Evolutionary conservation across 2,888 invertebrate species (phyloP), one percentile per base, ranked within the genome.

Genomic region (Galerucella nymphaeae): DNA sequence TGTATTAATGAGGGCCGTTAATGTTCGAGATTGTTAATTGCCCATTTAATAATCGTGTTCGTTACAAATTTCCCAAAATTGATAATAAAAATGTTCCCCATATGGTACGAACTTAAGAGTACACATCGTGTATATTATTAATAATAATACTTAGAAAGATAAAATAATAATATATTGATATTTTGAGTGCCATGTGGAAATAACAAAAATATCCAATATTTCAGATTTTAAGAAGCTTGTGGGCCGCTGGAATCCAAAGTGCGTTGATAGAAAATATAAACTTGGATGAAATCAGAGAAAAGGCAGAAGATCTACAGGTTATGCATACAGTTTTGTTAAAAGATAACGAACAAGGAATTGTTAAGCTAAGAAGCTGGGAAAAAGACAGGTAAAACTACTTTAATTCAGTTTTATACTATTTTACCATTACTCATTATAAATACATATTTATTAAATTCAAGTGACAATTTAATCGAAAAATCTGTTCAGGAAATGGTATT

Each of bases 171-270:
- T 38, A 9, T 38, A 9, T 38, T 8, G 30, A 38, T 38, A 9
- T 38, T 30, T 30, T 30, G 23, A 30, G 5, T 30, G 3, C 23
- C 4, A 3, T 4, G 4, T 5, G 23, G 8, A 5, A 8, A 30
- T 30, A 8, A 30, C 8, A 38, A 1, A 45, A 45, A 45, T 53
- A n/a, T 62, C 57, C 62, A 20, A 71, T 69, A 23, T 81, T 81
- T 59, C 74, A 86, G 85, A 87, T 91, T 14, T 83, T 91, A 74
- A 87, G 87, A 55, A 89, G 92, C 59, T 87, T 96, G 13, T 95
- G 96, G 94, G 87, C 89, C 0, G 89, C 90, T 1, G 94, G 94
- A 1, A 89, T 94, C 69, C 88, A 89, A 72, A 90, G 91, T 20
- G 89, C 89, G 42, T 87, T 91, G 68, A 87, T 92, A 38, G 93